Evolutionary conservation across 2,797 vertebrate species (phyloP), one percentile per base, ranked within the genome.

Genomic region (Ciconia nigra): DNA sequence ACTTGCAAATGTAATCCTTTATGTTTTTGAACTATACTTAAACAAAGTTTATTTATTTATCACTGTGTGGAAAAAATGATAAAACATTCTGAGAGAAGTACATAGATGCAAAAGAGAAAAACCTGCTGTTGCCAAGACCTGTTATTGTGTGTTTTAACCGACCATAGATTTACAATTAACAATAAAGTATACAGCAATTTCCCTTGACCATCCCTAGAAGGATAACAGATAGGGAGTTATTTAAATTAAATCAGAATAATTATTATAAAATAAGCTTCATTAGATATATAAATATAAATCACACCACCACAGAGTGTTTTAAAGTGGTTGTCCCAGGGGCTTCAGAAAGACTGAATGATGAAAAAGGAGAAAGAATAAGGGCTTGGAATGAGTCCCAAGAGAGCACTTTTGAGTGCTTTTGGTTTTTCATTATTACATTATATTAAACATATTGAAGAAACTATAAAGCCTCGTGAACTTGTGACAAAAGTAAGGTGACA

Each of bases 221-320:
- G 13, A 44, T 76, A 91, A 51, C 31, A 79, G 39, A 61, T 55
- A 89, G 49, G 55, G 71, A 89, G n/a, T 52, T 91, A 86, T 69
- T 84, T 87, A 77, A 95, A 91, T 94, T 87, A 66, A 92, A 95
- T 91, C 46, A 88, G 61, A 87, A 89, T 84, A 94, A 92, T 89
- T 91, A 72, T 92, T 94, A 82, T 91, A 90, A 95, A 96, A 93
- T 87, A 82, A 14, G 35, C 22, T 95, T 83, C 69, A 49, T 80
- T 84, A 84, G 51, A 74, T 89, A 86, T 76, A 89, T 79, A 80
- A 66, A 87, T 81, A 92, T 84, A 95, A 94, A 96, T 91, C 79
- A 85, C 25, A 83, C 54, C 35, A 89, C 28, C 57, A 90, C 83
- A 92, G 79, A 90, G 76, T 93, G 86, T 96, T 95, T 95, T 81